Base-by-base conservation (phyloP, 2,113 vertebrate genomes). In the Ictalurus punctatus region DNA sequence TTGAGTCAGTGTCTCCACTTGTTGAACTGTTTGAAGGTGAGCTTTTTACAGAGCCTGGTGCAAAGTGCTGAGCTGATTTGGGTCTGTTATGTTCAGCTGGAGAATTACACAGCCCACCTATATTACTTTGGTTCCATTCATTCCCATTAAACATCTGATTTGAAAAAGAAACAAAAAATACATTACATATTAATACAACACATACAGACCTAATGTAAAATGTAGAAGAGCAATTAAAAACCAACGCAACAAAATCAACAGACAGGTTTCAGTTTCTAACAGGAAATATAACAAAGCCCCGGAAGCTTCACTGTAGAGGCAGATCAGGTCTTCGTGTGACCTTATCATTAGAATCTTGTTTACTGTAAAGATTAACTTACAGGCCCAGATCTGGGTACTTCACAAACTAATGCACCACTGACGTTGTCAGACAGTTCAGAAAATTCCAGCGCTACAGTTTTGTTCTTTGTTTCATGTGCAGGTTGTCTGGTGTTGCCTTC, bases 21-120 rank as follows among this genome's bases (percentile, higher is more conserved):
- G 97, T 96, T 79, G 96, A 97, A 92, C 96, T 97, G 88, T 97
- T 96, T 59, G 96, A 96, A 10, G 97, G 97, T 0, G 97, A 97
- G 67, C 95, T 97, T 93, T 97, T 97, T 90, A 97, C 94, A 0
- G 96, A 97, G 92, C 95, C 95, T 88, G 95, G 94, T 16, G 95
- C 95, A 0, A 95, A 95, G 93, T 96, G 95, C 19, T 94, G 91
- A 34, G 94, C 92, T 0, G 95, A 90, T 86, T 96, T 97, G 91
- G 94, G 92, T 91, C 95, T 95, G 0, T 93, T 91, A 82, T 94
- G 56, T 61, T 93, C 91, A 25, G 61, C 86, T 21, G 87, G 82
- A 16, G 95, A 86, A 4, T 94, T 21, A 13, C 91, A 80, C 85
- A 95, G 96, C 0, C 88, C 91, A 94, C 95, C 88, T 89, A 94